Conservation (phyloP, 2,113 vertebrate genomes). For the Chaetops frenatus region DNA sequence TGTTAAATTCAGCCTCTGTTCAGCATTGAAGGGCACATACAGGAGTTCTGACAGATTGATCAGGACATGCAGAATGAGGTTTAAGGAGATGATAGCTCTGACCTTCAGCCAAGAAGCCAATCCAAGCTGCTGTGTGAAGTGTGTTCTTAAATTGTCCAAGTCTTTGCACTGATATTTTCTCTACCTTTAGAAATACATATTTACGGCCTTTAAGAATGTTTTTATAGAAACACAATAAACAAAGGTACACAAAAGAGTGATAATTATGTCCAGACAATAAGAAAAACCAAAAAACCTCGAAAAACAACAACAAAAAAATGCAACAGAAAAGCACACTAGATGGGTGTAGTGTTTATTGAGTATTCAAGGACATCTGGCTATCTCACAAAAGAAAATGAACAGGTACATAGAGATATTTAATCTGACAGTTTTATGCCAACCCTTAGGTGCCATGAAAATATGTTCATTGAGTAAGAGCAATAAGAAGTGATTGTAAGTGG, state of each 20-base stretch:
- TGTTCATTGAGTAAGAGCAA: not conserved
- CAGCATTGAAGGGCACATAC: not conserved
- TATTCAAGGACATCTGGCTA: not conserved
- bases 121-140: not conserved
- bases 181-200: not conserved
- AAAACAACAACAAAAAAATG: not conserved
- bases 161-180: not conserved
- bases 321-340: not conserved
- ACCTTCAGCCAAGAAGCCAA: not conserved
- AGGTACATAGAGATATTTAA: not conserved
- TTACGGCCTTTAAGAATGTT: not conserved
- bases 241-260: not conserved
- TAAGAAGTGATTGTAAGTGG: not conserved
- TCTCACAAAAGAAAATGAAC: not conserved
- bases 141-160: not conserved
- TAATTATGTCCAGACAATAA: not conserved
- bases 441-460: not conserved
- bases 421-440: not conserved
- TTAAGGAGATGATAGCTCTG: not conserved
- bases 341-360: not conserved
- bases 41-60: not conserved
- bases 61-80: not conserved
- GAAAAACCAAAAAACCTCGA: not conserved
- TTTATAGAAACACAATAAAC: not conserved
- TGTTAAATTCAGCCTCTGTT: not conserved